A percentile compares a stretch with the other conserved stretches of the same genome.
phyloP scores from a whole-genome alignment of 2,888 invertebrate genomes.

The Rosalia funebris region DNA sequence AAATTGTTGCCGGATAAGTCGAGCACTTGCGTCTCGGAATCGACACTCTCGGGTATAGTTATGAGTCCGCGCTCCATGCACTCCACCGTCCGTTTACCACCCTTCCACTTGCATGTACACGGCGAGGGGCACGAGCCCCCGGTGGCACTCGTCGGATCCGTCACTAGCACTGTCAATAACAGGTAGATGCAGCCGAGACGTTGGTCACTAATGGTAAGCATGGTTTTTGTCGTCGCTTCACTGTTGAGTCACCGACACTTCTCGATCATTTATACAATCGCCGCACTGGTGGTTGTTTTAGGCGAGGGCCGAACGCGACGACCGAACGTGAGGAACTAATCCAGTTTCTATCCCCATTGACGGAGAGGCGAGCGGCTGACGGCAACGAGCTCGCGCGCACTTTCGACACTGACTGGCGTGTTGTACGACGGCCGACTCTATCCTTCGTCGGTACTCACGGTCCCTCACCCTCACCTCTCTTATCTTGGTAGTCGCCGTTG shows the following conservation, averaged over 20 bases:
- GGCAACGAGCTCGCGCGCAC: slow-evolving; percentile 17
- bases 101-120: slow-evolving; percentile 94
- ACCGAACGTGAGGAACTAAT: not conserved
- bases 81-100: slow-evolving; percentile 92
- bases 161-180: slow-evolving; percentile 24
- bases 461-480: slow-evolving; percentile 66
- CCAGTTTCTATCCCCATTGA: slow-evolving; percentile 57
- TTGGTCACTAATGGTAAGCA: slow-evolving; percentile 19
- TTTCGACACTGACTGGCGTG: slow-evolving; percentile 62
- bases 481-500: slow-evolving; percentile 56
- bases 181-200: slow-evolving; percentile 25
- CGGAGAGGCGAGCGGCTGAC: slow-evolving; percentile 4
- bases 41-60: slow-evolving; percentile 85
- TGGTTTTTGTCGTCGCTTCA: not conserved
- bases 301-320: not conserved
- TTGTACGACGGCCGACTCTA: slow-evolving; percentile 55
- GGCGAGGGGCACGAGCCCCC: slow-evolving; percentile 77
- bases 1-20: slow-evolving; percentile 90
- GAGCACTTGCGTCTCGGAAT: slow-evolving; percentile 89
- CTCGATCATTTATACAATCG: not conserved
- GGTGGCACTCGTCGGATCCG: slow-evolving; percentile 50
- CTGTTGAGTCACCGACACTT: not conserved
- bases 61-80: slow-evolving; percentile 86
- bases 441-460: slow-evolving; percentile 63
- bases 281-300: slow-evolving; percentile 14